Base-by-base conservation (phyloP, 2,888 invertebrate genomes). In the Gerris lacustris region DNA sequence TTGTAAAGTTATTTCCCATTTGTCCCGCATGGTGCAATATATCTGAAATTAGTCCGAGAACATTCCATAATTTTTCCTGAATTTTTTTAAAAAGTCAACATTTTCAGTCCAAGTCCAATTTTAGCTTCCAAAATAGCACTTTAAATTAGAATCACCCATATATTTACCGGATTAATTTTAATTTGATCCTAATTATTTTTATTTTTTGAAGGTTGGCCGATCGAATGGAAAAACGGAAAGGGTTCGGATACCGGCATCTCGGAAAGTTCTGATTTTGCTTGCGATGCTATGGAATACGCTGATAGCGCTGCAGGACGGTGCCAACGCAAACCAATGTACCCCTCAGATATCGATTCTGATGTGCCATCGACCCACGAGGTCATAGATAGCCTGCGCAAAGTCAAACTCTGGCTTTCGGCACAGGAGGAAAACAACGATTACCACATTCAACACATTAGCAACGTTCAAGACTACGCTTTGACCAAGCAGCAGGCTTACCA, bases 311-410 rank as follows among this genome's bases (percentile, higher is more conserved):
- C 31, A 31, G 31, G 31, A 31, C 31, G 31, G 31, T 31, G 31
- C 31, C 31, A 31, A 31, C 64, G 64, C 9, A 64, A 64, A 31
- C 64, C 64, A 18, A 64, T 64, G 64, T 64, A 64, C 55, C 45
- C 45, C 17, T 15, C 68, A 63, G 69, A 71, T 44, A 68, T 69
- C 18, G 63, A 67, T 18, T 72, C 72, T 66, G 74, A 74, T 67
- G 69, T 74, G 15, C 74, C 74, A n/a, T 68, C 72, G 9, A 74
- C 74, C 6, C 62, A 71, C 47, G 74, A 74, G 69, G 74, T 74
- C 18, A 72, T 74, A 47, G 71, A 74, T 69, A 74, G 74, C 64
- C 66, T 74, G 6, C 69, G 74, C 9, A 74, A 74, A 69, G 74
- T 74, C 9, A 74, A 72, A 31, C 66, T 74, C 9, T 74, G 74